phyloP scores from a whole-genome alignment of 2,113 vertebrate species.

The Corythornis madagascariensis region DNA sequence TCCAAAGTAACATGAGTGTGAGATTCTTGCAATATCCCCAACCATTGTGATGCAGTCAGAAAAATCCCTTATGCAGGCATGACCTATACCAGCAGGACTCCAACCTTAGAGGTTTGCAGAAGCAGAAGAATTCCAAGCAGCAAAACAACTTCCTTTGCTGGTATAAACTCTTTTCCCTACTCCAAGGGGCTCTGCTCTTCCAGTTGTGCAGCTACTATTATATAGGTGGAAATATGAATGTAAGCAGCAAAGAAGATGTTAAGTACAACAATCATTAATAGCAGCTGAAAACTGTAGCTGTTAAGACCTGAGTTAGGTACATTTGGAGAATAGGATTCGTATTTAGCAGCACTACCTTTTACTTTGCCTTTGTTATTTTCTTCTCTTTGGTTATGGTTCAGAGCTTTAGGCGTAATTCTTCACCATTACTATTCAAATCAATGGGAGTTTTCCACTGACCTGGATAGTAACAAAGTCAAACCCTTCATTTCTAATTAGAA shows the following conservation, averaged over 20 bases:
- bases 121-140: background rate
- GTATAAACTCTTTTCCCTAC: background rate
- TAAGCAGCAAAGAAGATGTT: background rate
- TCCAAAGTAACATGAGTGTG: background rate
- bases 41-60: background rate
- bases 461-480: conserved; percentile 16
- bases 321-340: background rate
- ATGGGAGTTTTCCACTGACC: conserved; percentile 22
- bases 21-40: background rate
- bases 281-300: background rate
- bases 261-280: background rate
- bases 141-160: background rate
- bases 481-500: background rate
- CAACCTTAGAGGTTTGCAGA: background rate
- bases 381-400: background rate
- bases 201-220: background rate
- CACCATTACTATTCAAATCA: background rate
- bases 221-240: background rate
- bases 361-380: background rate
- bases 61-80: background rate
- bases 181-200: background rate
- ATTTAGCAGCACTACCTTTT: background rate
- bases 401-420: background rate
- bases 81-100: background rate
- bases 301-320: background rate